Evolutionary conservation across 1,140 invertebrate species (phyloP).

Genomic region (Papilio glaucus): DNA sequence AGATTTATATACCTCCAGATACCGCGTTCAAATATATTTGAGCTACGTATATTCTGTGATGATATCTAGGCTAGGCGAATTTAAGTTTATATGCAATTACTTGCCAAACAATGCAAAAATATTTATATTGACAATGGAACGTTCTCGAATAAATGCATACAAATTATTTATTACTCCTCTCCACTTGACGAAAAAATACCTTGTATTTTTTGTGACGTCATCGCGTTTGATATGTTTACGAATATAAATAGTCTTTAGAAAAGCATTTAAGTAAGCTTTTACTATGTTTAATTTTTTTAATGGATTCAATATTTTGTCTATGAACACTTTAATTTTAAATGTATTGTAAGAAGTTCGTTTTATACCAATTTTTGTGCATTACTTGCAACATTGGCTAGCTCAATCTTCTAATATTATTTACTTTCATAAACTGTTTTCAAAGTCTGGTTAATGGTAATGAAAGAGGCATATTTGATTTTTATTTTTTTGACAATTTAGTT

Average conservation of each 20-base stretch:
- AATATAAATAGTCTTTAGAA: not conserved
- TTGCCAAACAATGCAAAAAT: not conserved
- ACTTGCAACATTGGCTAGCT: no score
- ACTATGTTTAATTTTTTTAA: not conserved
- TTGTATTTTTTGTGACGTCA: not conserved
- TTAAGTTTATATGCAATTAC: not conserved
- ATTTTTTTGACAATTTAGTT: not conserved
- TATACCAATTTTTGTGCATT: no score
- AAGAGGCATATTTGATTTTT: no score
- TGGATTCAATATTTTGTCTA: not conserved
- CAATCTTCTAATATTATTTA: no score
- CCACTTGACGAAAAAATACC: not conserved
- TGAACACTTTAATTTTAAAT: no score
- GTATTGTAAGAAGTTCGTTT: no score
- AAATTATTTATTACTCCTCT: not conserved
- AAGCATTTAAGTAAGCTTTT: conserved; percentile 10
- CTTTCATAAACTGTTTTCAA: no score
- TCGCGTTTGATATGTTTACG: not conserved
- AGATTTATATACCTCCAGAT: no score
- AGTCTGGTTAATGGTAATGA: no score
- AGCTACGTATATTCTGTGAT: no score
- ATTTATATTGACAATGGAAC: not conserved
- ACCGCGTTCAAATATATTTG: no score
- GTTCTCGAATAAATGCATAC: conserved; percentile 28
- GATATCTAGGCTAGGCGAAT: no score